Conservation (phyloP, 2,888 invertebrate species). For the Archips xylosteana region DNA sequence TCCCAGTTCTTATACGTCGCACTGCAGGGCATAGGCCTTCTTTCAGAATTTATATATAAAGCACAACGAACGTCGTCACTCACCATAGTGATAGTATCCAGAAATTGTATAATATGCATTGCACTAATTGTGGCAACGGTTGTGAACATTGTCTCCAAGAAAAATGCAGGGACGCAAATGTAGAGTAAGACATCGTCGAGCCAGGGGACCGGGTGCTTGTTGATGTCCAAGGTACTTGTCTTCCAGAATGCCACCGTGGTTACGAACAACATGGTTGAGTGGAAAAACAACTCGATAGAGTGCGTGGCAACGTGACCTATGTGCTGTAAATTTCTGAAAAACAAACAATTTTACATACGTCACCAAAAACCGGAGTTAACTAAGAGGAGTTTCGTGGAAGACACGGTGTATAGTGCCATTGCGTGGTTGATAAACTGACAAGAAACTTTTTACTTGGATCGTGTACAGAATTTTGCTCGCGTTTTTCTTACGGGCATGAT, state of each 20-base stretch:
- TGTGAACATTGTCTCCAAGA: conserved; percentile 85
- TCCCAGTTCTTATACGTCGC: too few relatives aligned
- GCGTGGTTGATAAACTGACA: too few relatives aligned
- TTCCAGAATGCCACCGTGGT: conserved; percentile 81
- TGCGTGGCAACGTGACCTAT: conserved; percentile 29
- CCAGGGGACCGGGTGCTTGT: conserved; percentile 77
- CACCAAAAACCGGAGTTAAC: too few relatives aligned
- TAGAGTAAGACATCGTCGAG: conserved; percentile 86
- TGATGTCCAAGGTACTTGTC: conserved; percentile 83
- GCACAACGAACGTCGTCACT: conserved; percentile 27
- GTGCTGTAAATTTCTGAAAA: conserved; percentile 16
- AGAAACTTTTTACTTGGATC: too few relatives aligned
- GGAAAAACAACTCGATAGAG: conserved; percentile 71
- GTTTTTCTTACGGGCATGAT: too few relatives aligned
- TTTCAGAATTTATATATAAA: too few relatives aligned
- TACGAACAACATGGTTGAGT: conserved; percentile 77
- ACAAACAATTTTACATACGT: neutral
- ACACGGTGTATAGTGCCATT: too few relatives aligned
- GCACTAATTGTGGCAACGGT: conserved; percentile 83
- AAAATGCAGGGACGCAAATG: conserved; percentile 86
- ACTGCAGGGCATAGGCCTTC: too few relatives aligned
- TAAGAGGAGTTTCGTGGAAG: too few relatives aligned
- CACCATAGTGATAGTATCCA: conserved; percentile 70
- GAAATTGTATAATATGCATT: conserved; percentile 64
- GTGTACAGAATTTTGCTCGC: too few relatives aligned